Percentiles rank a stretch among this genome's conserved stretches.
Conservation (phyloP, 30 jellyfish, hydroid and myxozoan species). For the Aurelia coerulea region DNA sequence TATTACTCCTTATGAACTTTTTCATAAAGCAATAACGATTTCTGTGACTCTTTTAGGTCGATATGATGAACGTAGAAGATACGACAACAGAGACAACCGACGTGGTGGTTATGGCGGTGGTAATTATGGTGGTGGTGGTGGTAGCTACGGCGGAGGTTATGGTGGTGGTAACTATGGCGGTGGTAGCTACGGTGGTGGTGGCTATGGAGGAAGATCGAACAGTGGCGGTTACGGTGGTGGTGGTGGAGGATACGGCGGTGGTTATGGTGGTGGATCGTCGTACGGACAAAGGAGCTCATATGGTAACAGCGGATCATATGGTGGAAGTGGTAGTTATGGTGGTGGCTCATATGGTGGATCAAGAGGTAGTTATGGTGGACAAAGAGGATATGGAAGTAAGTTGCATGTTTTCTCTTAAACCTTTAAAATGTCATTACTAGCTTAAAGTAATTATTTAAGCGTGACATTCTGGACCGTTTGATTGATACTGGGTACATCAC, state of each 20-base stretch:
- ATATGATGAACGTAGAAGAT: constrained; percentile 54
- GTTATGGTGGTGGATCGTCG: constrained; percentile 61
- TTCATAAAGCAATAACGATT: background rate
- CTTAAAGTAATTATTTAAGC: too few species aligned
- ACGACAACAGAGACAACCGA: constrained; percentile 60
- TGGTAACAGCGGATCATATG: background rate
- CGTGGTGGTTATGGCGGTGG: constrained; percentile 67
- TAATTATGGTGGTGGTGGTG: constrained; percentile 12
- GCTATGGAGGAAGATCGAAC: constrained; percentile 68
- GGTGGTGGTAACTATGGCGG: constrained; percentile 69
- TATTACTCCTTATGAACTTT: too few species aligned
- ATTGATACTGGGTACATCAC: too few species aligned
- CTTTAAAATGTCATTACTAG: too few species aligned
- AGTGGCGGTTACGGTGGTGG: constrained; percentile 80
- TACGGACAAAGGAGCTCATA: constrained; percentile 27
- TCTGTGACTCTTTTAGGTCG: constrained; percentile 15
- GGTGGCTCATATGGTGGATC: constrained; percentile 36
- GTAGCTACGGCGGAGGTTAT: constrained; percentile 42
- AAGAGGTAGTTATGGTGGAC: constrained; percentile 11
- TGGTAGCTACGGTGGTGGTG: constrained; percentile 54
- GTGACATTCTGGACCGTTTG: too few species aligned
- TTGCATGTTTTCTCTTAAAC: too few species aligned
- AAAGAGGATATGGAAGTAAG: constrained; percentile 12
- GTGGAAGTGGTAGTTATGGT: constrained; percentile 2
- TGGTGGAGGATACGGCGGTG: constrained; percentile 67